phyloP scores from a whole-genome alignment of 2,797 vertebrate species.

The Pangasius macronema region DNA sequence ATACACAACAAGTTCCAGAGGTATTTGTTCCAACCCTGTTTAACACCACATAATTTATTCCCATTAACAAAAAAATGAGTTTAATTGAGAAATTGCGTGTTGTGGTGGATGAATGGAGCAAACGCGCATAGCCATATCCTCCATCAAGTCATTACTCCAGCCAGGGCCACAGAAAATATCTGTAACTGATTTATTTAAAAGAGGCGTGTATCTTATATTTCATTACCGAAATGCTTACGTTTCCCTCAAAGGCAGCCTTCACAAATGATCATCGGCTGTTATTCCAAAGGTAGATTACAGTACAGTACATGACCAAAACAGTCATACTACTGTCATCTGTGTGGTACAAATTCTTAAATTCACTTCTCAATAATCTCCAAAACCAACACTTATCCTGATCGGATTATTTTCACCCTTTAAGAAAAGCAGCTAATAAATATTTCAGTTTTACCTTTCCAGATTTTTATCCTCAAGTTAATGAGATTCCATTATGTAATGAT shows the following conservation, averaged over 20 bases:
- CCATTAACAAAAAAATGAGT: constrained; percentile 5
- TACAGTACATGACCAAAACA: neutral
- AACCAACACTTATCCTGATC: neutral
- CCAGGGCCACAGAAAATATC: neutral
- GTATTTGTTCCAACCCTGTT: neutral
- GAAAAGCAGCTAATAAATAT: neutral
- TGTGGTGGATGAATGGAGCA: neutral
- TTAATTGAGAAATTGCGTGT: neutral
- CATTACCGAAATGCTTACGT: neutral
- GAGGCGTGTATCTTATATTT: neutral
- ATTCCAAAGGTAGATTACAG: neutral
- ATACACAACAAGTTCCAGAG: neutral
- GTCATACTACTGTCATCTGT: neutral
- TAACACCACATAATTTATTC: constrained; percentile 6
- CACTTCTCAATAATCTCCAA: neutral
- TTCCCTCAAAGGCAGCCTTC: neutral
- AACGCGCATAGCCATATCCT: neutral
- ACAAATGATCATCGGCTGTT: neutral
- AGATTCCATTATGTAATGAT: neutral
- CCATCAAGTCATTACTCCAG: neutral
- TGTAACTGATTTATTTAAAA: neutral
- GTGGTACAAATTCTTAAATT: neutral
- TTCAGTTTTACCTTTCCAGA: neutral
- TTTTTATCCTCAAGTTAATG: neutral
- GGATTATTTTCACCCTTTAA: neutral